Evolutionary conservation across 1,140 invertebrate genomes (phyloP).

Genomic region (Palaemon carinicauda): DNA sequence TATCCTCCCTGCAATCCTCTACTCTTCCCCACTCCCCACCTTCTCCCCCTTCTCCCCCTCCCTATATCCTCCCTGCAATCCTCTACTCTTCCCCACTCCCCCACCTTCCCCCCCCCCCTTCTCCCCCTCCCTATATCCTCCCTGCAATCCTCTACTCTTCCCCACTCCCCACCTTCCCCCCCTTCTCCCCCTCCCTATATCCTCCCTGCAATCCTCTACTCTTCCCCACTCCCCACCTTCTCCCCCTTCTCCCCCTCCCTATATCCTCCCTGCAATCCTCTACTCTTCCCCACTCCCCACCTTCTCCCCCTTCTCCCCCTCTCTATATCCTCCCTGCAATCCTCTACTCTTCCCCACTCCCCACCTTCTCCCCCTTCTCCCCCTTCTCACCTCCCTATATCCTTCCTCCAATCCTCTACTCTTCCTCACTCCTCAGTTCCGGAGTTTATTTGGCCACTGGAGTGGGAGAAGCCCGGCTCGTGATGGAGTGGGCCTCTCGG

Average conservation of each 20-base stretch:
- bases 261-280: no score
- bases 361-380: neutral
- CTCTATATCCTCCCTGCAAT: no score
- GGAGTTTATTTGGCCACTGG: neutral
- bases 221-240: neutral
- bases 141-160: no score
- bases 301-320: neutral
- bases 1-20: no score
- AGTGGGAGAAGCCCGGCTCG: constrained; percentile 3
- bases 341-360: no score
- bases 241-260: neutral
- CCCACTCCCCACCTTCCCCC: neutral
- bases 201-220: no score
- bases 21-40: neutral
- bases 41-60: neutral
- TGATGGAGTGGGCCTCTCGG: constrained; percentile 1
- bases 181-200: neutral
- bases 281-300: neutral
- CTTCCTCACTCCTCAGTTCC: neutral
- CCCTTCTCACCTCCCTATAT: no score
- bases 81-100: no score
- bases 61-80: no score
- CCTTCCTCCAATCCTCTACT: neutral
- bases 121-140: no score
- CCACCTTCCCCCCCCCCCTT: neutral